Percentiles rank a stretch among this genome's conserved stretches.
These are phyloP conservation scores for Hydrolagus colliei DNA, from an alignment of 2,797 vertebrate genomes.

Conservation along the genomic window DNA sequence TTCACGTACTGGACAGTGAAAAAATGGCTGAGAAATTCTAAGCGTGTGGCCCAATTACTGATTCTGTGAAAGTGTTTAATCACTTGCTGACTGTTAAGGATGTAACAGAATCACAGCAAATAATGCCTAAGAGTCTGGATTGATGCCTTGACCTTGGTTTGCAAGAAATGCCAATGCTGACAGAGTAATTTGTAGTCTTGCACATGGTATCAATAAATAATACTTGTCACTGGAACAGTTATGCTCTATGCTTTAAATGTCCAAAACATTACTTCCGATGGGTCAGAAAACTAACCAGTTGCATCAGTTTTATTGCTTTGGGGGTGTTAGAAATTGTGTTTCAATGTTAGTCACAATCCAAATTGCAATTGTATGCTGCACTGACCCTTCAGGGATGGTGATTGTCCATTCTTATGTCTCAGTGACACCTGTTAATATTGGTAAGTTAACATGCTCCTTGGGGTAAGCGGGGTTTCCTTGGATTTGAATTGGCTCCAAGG, in stretches of 20 bases:
- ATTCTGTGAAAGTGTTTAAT: conserved; percentile 11
- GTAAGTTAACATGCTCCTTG: neutral
- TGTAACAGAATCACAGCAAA: conserved; percentile 6
- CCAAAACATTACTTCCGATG: conserved; percentile 9
- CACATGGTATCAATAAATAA: conserved; percentile 26
- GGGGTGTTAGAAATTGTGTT: conserved; percentile 6
- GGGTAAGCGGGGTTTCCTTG: too few relatives aligned
- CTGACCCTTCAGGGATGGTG: conserved; percentile 3
- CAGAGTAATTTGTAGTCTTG: conserved; percentile 14
- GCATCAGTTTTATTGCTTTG: conserved; percentile 7
- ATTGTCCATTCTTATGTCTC: neutral
- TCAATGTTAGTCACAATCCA: conserved; percentile 1
- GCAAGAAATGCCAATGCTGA: conserved; percentile 10
- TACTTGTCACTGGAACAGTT: conserved; percentile 8
- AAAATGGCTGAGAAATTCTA: neutral
- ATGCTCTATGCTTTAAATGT: neutral
- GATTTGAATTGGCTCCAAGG: too few relatives aligned
- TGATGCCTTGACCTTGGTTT: conserved; percentile 9
- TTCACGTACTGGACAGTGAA: neutral
- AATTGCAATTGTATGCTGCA: neutral
- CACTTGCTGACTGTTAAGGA: neutral
- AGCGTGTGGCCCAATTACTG: conserved; percentile 2
- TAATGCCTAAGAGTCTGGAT: neutral
- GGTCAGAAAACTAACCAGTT: conserved; percentile 13
- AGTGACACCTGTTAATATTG: neutral